These are phyloP conservation scores for Gnathonemus echidnorhynchus DNA, from an alignment of 2,113 vertebrate species.

Conservation along the genomic window DNA sequence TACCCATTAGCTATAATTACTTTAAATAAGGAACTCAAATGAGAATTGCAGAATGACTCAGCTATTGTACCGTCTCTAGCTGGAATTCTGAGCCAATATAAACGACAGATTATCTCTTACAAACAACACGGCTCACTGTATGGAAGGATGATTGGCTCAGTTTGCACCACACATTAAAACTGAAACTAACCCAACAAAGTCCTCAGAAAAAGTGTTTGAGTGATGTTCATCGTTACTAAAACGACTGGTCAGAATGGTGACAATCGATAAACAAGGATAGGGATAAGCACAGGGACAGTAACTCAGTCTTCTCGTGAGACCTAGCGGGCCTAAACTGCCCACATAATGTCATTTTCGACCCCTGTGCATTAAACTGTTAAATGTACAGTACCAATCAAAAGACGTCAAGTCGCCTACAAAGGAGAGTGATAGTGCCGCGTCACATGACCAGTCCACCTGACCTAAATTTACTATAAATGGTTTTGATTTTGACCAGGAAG, in stretches of 20 bases:
- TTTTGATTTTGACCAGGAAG: neutral
- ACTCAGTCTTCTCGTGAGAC: neutral
- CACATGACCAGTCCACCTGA: neutral
- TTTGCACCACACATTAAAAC: neutral
- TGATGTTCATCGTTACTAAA: neutral
- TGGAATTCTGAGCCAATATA: neutral
- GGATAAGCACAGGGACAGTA: neutral
- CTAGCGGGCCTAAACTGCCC: neutral
- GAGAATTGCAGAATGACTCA: neutral
- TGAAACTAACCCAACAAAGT: neutral
- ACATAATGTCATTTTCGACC: neutral
- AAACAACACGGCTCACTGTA: neutral
- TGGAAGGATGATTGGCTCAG: neutral
- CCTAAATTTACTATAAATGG: neutral
- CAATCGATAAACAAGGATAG: neutral
- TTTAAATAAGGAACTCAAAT: neutral
- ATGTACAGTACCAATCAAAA: neutral
- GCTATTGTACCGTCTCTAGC: neutral
- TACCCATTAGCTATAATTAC: neutral
- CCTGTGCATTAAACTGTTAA: neutral
- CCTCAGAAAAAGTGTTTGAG: neutral
- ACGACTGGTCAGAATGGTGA: neutral
- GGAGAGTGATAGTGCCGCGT: neutral
- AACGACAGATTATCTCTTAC: neutral
- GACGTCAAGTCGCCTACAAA: neutral